Evolutionary conservation across 2,888 invertebrate species (phyloP), one percentile per base, ranked within the genome.

Genomic region (Drosophila putrida): DNA sequence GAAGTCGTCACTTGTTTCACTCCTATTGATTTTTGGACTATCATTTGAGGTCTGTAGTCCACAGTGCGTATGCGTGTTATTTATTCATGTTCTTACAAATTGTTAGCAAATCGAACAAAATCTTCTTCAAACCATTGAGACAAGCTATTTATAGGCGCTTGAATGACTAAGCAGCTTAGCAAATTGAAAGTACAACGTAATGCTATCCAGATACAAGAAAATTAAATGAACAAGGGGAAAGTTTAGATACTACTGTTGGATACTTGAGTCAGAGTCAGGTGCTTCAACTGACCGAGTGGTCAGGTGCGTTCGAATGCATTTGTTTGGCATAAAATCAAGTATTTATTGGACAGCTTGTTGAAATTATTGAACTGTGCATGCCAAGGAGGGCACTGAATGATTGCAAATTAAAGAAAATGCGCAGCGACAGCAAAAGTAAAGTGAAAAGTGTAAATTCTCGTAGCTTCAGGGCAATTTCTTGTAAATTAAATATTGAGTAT

Each of bases 301-400:
- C 33, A 43, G 54, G 4, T 60, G 75, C 51, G 57, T 46, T 41
- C 31, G 31, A 31, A 1, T 60, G 75, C 62, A 62, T 49, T 72
- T 57, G 44, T 25, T 55, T 38, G 69, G n/a, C 47, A 63, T 71
- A 64, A 78, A 78, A 55, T 74, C 44, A 64, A 62, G 28, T 67
- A 67, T 85, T 85, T 82, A 82, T 71, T 63, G 67, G 43, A 31
- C 46, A 60, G 71, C 54, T 65, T 43, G 49, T 63, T 28, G 13
- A 68, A 63, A 64, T 50, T 61, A 71, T 63, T 69, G 55, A 39
- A n/a, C 55, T 47, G 67, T 49, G 54, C 38, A 49, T 31, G 31
- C 31, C 8, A 20, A 20, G 20, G 2, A 20, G 20, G 1, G 20
- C 20, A 3, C 8, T 43, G 54, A 47, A 13, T 27, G 33, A 33